A percentile compares a stretch with the other conserved stretches of the same genome.
Conservation (phyloP, 2,113 vertebrate genomes). For the Lepisosteus oculatus region DNA sequence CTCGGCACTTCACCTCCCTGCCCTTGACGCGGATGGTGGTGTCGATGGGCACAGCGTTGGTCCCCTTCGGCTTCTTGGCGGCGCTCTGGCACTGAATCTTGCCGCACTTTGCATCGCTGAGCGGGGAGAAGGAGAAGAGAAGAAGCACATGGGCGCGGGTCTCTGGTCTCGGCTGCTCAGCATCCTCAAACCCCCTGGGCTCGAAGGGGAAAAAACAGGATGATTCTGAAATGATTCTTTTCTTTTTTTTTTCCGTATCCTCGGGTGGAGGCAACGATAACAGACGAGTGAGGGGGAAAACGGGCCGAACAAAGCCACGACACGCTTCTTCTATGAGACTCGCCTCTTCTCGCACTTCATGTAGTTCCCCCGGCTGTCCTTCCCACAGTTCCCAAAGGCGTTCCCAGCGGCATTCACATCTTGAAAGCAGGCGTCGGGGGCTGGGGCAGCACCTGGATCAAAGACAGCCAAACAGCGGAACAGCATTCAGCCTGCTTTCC, state of each 20-base stretch:
- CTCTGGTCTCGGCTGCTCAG: no score
- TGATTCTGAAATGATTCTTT: no score
- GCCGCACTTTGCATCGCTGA: slow-evolving; percentile 88
- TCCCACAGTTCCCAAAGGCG: slow-evolving; percentile 85
- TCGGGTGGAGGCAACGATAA: no score
- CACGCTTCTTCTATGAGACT: neutral
- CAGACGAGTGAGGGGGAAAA: no score
- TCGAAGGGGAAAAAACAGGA: no score
- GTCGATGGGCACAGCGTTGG: slow-evolving; percentile 78
- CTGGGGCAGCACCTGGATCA: slow-evolving; percentile 77
- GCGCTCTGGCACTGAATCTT: slow-evolving; percentile 92
- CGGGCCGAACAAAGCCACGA: no score
- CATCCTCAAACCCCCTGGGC: no score
- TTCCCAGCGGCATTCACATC: slow-evolving; percentile 84
- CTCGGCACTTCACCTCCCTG: slow-evolving; percentile 77
- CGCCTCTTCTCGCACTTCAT: slow-evolving; percentile 79
- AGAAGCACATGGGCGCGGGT: no score
- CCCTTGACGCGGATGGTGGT: slow-evolving; percentile 74
- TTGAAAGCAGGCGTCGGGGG: slow-evolving; percentile 83
- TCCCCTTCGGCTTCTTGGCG: slow-evolving; percentile 74
- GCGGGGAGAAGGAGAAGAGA: neutral
- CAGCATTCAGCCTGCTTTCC: no score
- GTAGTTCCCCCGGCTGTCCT: slow-evolving; percentile 70
- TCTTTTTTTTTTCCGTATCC: no score
- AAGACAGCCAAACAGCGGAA: slow-evolving; percentile 14